Conservation (phyloP, 2,797 vertebrate species). For the Gambelia wislizenii region DNA sequence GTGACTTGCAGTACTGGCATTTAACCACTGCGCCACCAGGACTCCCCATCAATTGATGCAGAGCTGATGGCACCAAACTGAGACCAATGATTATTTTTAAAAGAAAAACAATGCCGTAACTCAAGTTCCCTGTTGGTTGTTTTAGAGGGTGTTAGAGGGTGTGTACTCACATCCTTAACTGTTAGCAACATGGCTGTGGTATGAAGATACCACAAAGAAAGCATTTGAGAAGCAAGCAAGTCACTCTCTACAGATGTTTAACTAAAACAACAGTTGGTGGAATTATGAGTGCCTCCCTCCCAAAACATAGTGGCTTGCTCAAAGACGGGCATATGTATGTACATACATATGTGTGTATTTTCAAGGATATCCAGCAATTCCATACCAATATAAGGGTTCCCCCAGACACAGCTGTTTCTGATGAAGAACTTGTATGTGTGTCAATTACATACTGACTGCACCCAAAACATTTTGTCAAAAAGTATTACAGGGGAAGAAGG, state of each 20-base stretch:
- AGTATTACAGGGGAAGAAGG: neutral
- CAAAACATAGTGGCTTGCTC: neutral
- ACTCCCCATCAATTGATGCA: too few relatives aligned
- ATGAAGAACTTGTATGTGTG: slow-evolving; percentile 21
- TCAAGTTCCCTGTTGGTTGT: too few relatives aligned
- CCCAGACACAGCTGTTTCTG: slow-evolving; percentile 40
- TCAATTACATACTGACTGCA: slow-evolving; percentile 4
- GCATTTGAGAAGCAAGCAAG: neutral
- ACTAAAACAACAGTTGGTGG: neutral
- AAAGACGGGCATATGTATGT: too few relatives aligned
- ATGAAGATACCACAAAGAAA: neutral
- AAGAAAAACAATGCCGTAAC: too few relatives aligned
- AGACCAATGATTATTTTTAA: too few relatives aligned
- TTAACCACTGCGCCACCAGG: too few relatives aligned
- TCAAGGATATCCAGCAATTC: neutral
- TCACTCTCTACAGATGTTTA: neutral
- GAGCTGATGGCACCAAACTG: too few relatives aligned
- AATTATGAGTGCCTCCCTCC: neutral
- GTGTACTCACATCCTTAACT: too few relatives aligned
- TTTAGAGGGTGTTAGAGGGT: too few relatives aligned
- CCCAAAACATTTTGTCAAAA: slow-evolving; percentile 26
- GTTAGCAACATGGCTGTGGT: neutral
- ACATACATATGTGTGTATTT: neutral
- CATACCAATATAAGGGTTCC: neutral
- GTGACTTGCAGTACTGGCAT: too few relatives aligned